Conservation (phyloP, 2,888 invertebrate species). For the Drosophila limbata region DNA sequence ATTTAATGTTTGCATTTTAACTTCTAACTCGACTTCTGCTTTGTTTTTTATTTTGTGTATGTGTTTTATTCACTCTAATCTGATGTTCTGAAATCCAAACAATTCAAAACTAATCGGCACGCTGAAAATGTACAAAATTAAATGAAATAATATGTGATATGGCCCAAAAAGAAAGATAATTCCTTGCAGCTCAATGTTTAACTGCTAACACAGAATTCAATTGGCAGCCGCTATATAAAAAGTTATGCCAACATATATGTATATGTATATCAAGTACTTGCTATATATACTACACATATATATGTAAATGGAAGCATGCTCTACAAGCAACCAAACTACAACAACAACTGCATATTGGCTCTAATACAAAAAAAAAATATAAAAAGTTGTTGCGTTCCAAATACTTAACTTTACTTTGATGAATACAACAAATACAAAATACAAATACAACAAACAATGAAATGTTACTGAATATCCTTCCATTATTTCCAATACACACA, state of each 20-base stretch:
- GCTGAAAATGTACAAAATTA: conserved; percentile 42
- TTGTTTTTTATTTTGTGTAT: conserved; percentile 43
- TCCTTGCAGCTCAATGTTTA: conserved; percentile 20
- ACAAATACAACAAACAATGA: conserved; percentile 59
- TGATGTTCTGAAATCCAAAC: conserved; percentile 58
- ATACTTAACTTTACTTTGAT: conserved; percentile 72
- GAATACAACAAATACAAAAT: conserved; percentile 58
- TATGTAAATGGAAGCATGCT: conserved; percentile 51
- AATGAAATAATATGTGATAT: conserved; percentile 4
- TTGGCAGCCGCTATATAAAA: conserved; percentile 38
- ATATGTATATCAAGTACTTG: conserved; percentile 24
- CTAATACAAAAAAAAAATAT: conserved; percentile 32
- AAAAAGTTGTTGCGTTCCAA: conserved; percentile 67
- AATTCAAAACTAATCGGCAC: conserved; percentile 61
- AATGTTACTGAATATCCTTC: conserved; percentile 83
- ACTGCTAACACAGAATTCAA: conserved; percentile 26
- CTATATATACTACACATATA: conserved; percentile 33
- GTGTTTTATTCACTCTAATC: conserved; percentile 40
- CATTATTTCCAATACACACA: conserved; percentile 79
- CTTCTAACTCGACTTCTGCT: conserved; percentile 32
- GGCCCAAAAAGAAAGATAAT: conserved; percentile 20
- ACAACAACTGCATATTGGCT: conserved; percentile 53
- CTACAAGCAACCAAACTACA: conserved; percentile 38
- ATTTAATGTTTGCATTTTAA: conserved; percentile 31
- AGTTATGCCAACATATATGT: conserved; percentile 18